Evolutionary conservation across 2,888 invertebrate species (phyloP).

Genomic region (Phragmatobia fuliginosa): DNA sequence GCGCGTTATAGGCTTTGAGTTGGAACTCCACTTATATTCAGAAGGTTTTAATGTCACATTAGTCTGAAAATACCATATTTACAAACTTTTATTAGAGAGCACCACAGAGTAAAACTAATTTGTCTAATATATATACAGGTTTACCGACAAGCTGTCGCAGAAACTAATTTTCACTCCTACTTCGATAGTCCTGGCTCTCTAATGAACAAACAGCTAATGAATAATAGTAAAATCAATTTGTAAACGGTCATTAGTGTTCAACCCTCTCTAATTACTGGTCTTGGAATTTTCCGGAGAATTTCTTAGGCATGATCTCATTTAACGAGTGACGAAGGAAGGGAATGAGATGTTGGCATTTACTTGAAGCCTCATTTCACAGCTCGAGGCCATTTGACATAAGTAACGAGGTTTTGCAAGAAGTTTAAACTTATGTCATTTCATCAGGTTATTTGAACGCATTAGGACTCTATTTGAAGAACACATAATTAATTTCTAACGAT

Average conservation of each 20-base stretch:
- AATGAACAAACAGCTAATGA: slow-evolving; percentile 54
- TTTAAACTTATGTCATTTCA: slow-evolving; percentile 30
- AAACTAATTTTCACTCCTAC: background rate
- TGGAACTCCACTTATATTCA: background rate
- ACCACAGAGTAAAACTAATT: background rate
- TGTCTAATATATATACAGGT: background rate
- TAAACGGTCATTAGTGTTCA: slow-evolving; percentile 63
- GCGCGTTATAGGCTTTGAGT: background rate
- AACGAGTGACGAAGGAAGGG: slow-evolving; percentile 34
- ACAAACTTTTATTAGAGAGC: background rate
- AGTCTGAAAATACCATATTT: background rate
- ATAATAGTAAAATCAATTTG: slow-evolving; percentile 67
- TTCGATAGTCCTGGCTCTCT: background rate
- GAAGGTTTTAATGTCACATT: background rate
- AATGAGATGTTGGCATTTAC: slow-evolving; percentile 36
- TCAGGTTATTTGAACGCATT: slow-evolving; percentile 26
- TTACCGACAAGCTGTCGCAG: background rate
- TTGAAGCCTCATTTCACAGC: slow-evolving; percentile 34
- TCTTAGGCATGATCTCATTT: slow-evolving; percentile 55
- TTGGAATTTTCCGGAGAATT: slow-evolving; percentile 59
- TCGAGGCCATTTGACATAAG: slow-evolving; percentile 32
- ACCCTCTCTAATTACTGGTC: slow-evolving; percentile 67
- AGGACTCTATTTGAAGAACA: background rate
- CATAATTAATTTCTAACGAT: background rate
- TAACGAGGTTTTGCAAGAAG: slow-evolving; percentile 37